Percentiles rank a stretch among this genome's conserved stretches.
phyloP scores from a whole-genome alignment of 2,797 vertebrate genomes.

The Xerus rutilus region DNA sequence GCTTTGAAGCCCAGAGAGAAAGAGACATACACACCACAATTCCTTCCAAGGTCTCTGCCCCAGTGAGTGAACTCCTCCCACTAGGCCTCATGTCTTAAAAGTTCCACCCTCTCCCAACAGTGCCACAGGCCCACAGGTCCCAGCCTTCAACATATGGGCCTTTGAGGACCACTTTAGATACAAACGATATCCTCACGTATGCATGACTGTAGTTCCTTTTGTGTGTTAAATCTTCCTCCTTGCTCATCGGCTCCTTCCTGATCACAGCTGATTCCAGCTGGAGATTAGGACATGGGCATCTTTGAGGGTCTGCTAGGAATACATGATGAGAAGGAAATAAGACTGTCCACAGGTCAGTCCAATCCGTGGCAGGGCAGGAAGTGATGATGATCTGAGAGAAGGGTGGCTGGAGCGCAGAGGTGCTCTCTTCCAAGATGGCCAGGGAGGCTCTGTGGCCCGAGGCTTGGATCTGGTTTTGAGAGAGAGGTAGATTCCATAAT shows the following conservation, averaged over 20 bases:
- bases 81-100: no score
- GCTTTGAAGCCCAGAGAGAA: neutral
- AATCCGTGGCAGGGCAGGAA: neutral
- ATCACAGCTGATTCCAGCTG: neutral
- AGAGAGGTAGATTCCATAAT: neutral
- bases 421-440: fast-evolving
- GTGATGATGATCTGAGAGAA: neutral
- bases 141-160: no score
- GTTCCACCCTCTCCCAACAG: no score
- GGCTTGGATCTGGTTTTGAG: neutral
- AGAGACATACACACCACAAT: no score
- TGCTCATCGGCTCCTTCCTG: no score
- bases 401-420: fast-evolving
- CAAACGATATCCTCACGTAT: no score
- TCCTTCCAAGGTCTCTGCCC: no score
- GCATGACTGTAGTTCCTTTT: no score
- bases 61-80: no score
- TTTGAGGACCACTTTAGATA: neutral
- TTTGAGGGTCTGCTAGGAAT: neutral
- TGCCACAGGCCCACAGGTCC: no score
- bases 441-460: neutral
- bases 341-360: neutral
- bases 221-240: neutral
- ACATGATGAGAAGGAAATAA: neutral
- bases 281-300: neutral